Base-by-base conservation (phyloP, 2,888 invertebrate genomes). In the Hesperia comma region DNA sequence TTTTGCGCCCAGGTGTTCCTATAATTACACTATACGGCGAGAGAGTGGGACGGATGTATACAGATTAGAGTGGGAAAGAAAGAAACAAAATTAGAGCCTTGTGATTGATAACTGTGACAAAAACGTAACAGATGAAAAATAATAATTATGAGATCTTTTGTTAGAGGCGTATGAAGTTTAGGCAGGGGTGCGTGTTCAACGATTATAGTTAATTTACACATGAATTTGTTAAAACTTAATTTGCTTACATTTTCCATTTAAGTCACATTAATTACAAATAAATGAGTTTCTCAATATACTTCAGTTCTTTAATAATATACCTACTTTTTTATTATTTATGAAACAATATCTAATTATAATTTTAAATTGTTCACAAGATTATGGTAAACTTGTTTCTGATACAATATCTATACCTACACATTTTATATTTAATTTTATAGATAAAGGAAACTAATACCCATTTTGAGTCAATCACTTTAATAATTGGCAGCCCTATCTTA, bases 51-150 rank as follows among this genome's bases (percentile, higher is more conserved):
- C 69, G 72, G 75, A 71, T 67, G 75, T 73, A 86, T 83, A 68
- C 69, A 64, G 69, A 71, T 74, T 70, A 68, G 49, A 71, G 70
- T 33, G 58, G 41, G 70, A 60, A 54, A 70, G 84, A 87, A 75
- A 77, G 81, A 80, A 87, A 87, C 63, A 73, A 68, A 76, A 72
- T 54, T 79, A 60, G 74, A 79, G 84, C 89, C 87, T 88, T 83
- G 84, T 93, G 93, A 93, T 93, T 93, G 93, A 93, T 93, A 93
- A 92, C 93, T 93, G 92, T 92, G 93, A 93, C 93, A 93, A 92
- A 92, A 92, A 92, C 89, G 92, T 86, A 86, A 86, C 91, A 91
- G 91, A 92, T 91, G 92, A 92, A 91, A 91, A 92, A 92, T 92
- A 92, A 92, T 92, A 89, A 92, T 92, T 92, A 92, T 92, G 89